Evolutionary conservation across 2,113 vertebrate genomes (phyloP).

Genomic region (Tetrao urogallus): DNA sequence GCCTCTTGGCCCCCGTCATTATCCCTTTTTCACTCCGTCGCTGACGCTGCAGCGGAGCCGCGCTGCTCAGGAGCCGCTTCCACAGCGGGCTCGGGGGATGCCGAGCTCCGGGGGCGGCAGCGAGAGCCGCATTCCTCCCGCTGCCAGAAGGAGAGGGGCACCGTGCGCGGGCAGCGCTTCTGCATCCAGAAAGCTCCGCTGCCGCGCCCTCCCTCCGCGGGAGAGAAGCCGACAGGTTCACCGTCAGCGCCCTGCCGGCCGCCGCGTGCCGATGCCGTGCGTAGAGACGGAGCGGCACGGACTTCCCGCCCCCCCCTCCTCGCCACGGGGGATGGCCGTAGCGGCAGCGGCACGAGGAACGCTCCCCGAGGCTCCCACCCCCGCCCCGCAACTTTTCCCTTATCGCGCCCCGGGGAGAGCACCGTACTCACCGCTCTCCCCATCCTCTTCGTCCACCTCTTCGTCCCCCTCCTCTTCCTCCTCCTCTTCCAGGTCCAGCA

Average conservation of each 20-base stretch:
- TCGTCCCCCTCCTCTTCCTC: slow-evolving; percentile 47
- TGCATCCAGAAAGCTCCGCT: too few relatives aligned
- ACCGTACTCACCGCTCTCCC: slow-evolving; percentile 72
- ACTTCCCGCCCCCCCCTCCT: too few relatives aligned
- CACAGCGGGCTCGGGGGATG: background rate
- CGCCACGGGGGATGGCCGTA: too few relatives aligned
- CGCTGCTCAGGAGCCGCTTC: background rate
- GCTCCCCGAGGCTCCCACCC: background rate
- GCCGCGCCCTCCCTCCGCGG: too few relatives aligned
- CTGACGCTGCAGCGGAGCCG: too few relatives aligned
- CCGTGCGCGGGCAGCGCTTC: too few relatives aligned
- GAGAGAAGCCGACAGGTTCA: background rate
- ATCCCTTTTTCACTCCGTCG: background rate
- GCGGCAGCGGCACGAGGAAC: too few relatives aligned
- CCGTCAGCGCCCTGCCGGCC: too few relatives aligned
- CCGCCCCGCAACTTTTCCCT: background rate
- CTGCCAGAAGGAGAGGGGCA: background rate
- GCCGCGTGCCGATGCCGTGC: too few relatives aligned
- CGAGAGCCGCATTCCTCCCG: background rate
- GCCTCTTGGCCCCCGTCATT: background rate
- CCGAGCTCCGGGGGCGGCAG: background rate
- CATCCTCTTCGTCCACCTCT: slow-evolving; percentile 69
- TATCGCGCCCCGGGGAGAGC: background rate
- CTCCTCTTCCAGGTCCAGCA: slow-evolving; percentile 71
- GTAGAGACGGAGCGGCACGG: too few relatives aligned